Base-by-base conservation (phyloP, 2,113 vertebrate species). In the Paradoxurus hermaphroditus region DNA sequence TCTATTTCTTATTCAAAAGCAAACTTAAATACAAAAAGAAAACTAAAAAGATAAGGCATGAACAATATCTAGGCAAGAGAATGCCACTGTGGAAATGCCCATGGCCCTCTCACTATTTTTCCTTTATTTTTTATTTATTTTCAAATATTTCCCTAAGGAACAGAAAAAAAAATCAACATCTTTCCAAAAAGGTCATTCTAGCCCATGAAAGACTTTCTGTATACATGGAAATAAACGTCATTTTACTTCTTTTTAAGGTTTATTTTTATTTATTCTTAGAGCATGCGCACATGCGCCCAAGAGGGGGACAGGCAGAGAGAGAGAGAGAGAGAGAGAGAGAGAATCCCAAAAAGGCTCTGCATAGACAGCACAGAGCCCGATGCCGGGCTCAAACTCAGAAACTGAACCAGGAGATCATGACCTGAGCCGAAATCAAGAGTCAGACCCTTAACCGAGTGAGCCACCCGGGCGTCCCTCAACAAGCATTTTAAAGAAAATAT, bases 71-170 rank as follows among this genome's bases (percentile, higher is more conserved):
- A 79, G 65, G 51, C 62, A 41, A 88, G 63, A 41, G 12, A 63
- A 56, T 7, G 39, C 14, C 19, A 34, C 34, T 18, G 36, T 65
- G 39, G 77, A 91, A 90, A 56, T 29, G 51, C 29, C 31, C 23
- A 41, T 63, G 63, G 63, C 56, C 36, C 36, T 79, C 77, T 49
- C 31, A 31, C 84, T 73, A 85, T n/a, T 62, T 77, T 49, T 23
- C 31, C 77, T 82, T 70, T 62, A 29, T 83, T 75, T 83, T 39
- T 70, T 31, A 91, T 31, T 86, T 81, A 78, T 75, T 87, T 92
- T 90, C 70, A 79, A 86, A n/a, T 89, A 73, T 36, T 91, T 95
- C 51, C 53, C 85, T 46, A 73, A 79, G 23, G 36, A 94, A 93
- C 18, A 82, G 63, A 8, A 88, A 84, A 36, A 41, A 72, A 34